Evolutionary conservation across 2,113 vertebrate species (phyloP).

Genomic region (Pagrus major): DNA sequence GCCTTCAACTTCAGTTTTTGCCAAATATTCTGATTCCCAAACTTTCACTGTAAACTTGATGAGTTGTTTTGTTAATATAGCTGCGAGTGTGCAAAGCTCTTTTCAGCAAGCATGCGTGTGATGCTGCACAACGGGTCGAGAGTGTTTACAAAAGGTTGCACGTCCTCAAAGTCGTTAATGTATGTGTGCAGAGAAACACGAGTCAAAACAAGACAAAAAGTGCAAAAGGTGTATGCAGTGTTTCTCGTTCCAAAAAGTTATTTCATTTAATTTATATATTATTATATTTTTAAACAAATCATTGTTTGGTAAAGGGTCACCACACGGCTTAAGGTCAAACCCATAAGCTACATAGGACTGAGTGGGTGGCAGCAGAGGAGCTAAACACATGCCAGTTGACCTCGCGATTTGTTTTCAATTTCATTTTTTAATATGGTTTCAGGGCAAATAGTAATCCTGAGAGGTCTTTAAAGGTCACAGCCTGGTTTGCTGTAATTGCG

Average conservation of each 20-base stretch:
- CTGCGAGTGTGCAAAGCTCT: not conserved
- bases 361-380: constrained; percentile 35
- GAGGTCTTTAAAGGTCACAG: not conserved
- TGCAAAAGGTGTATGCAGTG: not conserved
- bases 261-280: too few relatives aligned
- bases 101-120: not conserved
- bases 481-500: not conserved
- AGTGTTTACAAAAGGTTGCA: not conserved
- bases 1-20: not conserved
- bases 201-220: not conserved
- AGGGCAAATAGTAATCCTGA: not conserved
- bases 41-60: not conserved
- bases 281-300: not conserved
- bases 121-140: not conserved
- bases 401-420: not conserved
- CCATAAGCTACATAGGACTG: not conserved
- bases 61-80: not conserved
- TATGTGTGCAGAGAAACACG: not conserved
- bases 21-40: not conserved
- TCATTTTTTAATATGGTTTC: constrained; percentile 8
- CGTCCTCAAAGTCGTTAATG: not conserved
- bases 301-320: constrained; percentile 34
- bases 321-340: constrained; percentile 19
- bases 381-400: not conserved
- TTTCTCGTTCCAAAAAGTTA: too few relatives aligned